Base-by-base conservation (phyloP, 2,888 invertebrate genomes). In the Archips xylosteana region DNA sequence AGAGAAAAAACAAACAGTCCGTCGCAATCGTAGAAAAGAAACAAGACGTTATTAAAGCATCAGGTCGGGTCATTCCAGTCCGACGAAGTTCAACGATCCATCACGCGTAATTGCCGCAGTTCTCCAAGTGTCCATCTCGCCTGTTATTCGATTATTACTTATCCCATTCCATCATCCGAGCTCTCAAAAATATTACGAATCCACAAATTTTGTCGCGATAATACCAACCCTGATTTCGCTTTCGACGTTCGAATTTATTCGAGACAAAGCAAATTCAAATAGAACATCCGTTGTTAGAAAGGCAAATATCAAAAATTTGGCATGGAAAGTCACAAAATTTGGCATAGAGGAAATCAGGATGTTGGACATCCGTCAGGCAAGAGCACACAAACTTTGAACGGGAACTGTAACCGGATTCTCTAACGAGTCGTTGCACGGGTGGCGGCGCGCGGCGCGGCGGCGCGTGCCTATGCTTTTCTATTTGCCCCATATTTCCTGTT, bases 61-160 rank as follows among this genome's bases (percentile, higher is more conserved):
- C 79, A 68, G 57, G 64, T 69, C 60, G 84, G 88, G 87, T 87
- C 87, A 88, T 88, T 88, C 85, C 84, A 82, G 85, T 84, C 82
- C 80, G 79, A 80, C 80, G 81, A 89, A 90, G 84, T 91, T 89
- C 83, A 85, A 85, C 90, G 87, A 92, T 91, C 87, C 90, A 92
- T 91, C 91, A 90, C 86, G 82, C 85, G 87, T 90, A 91, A 92
- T 91, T 91, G 89, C 87, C 85, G 80, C 86, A 85, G 87, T 88
- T 84, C 82, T 80, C 83, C 78, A 81, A 84, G 82, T 85, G 86
- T 86, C 87, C 85, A 84, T 88, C 87, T 87, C 82, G 76, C 72
- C 77, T 80, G 80, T 83, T 84, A 82, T 89, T 87, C 87, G 87
- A 90, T 90, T 89, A 88, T 88, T 86, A 88, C 81, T 83, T 82